These are phyloP conservation scores for Mormoops blainvillei DNA, from an alignment of 2,113 vertebrate species.

Conservation along the genomic window DNA sequence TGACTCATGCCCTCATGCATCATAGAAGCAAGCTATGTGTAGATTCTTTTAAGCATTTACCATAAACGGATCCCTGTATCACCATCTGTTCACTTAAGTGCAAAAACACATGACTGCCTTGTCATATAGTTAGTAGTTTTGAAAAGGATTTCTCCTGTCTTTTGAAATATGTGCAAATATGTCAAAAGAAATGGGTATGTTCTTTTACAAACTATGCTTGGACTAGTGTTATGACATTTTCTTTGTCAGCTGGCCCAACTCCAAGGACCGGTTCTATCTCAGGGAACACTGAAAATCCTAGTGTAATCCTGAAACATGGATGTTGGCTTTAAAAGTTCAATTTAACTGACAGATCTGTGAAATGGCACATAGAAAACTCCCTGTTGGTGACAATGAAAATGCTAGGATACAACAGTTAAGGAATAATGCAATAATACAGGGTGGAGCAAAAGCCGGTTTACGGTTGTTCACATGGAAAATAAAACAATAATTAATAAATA, in stretches of 20 bases:
- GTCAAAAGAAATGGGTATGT: constrained; percentile 33
- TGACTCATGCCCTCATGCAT: constrained; percentile 52
- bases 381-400: background rate
- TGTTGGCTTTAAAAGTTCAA: constrained; percentile 34
- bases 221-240: background rate
- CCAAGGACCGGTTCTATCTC: background rate
- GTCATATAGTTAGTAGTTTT: background rate
- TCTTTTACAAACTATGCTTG: background rate
- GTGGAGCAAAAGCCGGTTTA: background rate
- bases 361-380: background rate
- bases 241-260: background rate
- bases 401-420: background rate
- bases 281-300: background rate
- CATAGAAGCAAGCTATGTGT: constrained; percentile 32
- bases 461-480: background rate
- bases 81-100: constrained; percentile 61
- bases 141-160: background rate
- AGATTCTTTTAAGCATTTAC: constrained; percentile 57
- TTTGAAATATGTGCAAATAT: constrained; percentile 2
- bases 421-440: background rate
- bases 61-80: constrained; percentile 46
- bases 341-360: constrained; percentile 3
- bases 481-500: background rate
- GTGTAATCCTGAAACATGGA: background rate
- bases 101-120: constrained; percentile 21